Evolutionary conservation across 2,113 vertebrate species (phyloP), one percentile per base, ranked within the genome.

Genomic region (Cavia aperea): DNA sequence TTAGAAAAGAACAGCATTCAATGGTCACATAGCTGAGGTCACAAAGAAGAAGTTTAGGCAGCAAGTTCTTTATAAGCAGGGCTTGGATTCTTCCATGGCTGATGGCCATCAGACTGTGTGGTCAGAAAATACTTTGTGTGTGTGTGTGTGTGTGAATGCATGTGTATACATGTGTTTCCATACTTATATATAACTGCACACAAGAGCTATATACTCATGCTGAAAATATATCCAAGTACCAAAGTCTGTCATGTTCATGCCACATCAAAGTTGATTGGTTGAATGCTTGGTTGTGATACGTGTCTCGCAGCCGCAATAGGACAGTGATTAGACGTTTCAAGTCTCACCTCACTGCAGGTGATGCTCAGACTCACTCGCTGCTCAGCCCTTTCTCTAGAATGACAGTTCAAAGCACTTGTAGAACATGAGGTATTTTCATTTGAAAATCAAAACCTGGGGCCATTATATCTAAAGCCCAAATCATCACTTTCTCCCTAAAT

Each of bases 391-490:
- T 60, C 73, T 94, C 56, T 26, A 43, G 66, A 93, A 85, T 60
- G 62, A 75, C 18, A 83, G 26, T 39, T 86, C 88, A 78, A 93
- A 89, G 39, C 13, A 8, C 26, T 54, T 94, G 14, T 21, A 92
- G 43, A 60, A 49, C 58, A 92, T 58, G 36, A 83, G 31, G 49
- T 24, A 56, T 93, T 93, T 94, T 86, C 81, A 33, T 90, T 86
- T 51, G n/a, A 94, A 94, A 83, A 83, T 19, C 36, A 23, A 91
- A 88, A 24, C 72, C 87, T 65, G 23, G 65, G 87, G 62, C 46
- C 16, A 70, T 83, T 84, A 36, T 29, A 49, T 56, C 81, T 66
- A 46, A 94, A 94, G 72, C 56, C 62, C 15, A 79, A 94, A 94
- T n/a, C 43, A 89, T 54, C 26, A 39, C 43, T 78, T 88, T 77